Evolutionary conservation across 1,140 invertebrate species (phyloP), one percentile per base, ranked within the genome.

Genomic region (Carposina sasakii): DNA sequence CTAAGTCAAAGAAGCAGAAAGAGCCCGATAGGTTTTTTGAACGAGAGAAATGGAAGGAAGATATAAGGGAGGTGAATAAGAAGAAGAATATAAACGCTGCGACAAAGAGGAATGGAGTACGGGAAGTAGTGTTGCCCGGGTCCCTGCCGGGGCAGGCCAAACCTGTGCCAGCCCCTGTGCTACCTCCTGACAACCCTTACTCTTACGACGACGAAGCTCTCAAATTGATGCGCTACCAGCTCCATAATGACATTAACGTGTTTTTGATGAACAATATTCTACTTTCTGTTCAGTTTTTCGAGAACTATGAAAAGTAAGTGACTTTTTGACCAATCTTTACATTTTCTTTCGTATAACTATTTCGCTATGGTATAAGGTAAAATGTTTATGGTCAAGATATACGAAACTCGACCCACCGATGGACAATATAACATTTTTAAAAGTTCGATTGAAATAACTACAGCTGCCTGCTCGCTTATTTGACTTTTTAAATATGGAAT

Each of bases 201-300:
- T 72, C 76, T 19, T 87, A 86, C 49, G 85, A 88, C 52, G 73
- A 84, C 17, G 76, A 85, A 48, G 76, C 76, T 17, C 69, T 88
- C 22, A 67, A 77, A 1, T 68, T 81, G 6, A 86, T 92, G 65
- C 84, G 87, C 13, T 84, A 86, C 8, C 88, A 91, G 22, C 81
- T 94, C 5, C 78, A 87, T 15, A 84, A 85, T 1, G 86, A 91
- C 49, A 84, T 89, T 1, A 87, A 92, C 57, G 82, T 87, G 1
- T 95, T 94, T 66, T 76, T 94, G 1, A 69, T 94, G 1, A 94
- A 94, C 64, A 92, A 94, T 65, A 87, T 94, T 21, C 83, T 94
- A 49, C 84, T 94, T 65, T 89, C 89, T 21, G 81, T 92, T 2
- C 91, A 94, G 66, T 94, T 94, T 77, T 94, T 93, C 48, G 85